phyloP scores from a whole-genome alignment of 1,140 invertebrate genomes.

The Brevipalpus yothersi region DNA sequence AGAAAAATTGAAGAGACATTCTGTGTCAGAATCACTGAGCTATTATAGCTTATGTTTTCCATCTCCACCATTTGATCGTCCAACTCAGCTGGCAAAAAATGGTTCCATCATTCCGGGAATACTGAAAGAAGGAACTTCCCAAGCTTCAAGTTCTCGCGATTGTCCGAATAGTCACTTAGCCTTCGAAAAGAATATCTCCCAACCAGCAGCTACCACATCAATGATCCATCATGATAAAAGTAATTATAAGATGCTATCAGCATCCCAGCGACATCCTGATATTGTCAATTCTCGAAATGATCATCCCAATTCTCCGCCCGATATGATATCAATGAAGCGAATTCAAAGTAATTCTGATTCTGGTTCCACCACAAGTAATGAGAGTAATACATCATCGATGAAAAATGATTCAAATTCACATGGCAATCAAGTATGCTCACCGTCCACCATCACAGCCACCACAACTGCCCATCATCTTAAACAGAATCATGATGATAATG shows the following conservation, averaged over 20 bases:
- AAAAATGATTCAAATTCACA: too few relatives aligned
- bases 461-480: neutral
- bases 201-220: too few relatives aligned
- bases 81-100: neutral
- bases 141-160: neutral
- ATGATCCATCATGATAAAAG: neutral
- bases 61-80: conserved; percentile 1
- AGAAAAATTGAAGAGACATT: conserved; percentile 5
- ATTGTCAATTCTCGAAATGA: neutral
- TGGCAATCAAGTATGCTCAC: too few relatives aligned
- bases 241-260: neutral
- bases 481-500: too few relatives aligned
- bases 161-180: neutral
- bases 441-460: too few relatives aligned
- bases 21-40: conserved; percentile 9
- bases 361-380: neutral
- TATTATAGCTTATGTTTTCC: conserved; percentile 10
- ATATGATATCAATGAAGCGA: neutral
- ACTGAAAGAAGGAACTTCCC: neutral
- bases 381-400: neutral
- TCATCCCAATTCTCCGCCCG: neutral
- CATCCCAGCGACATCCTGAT: too few relatives aligned
- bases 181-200: neutral
- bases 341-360: neutral
- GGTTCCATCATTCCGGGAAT: neutral